Evolutionary conservation across 2,888 invertebrate genomes (phyloP).

Genomic region (Xiphydria camelus): DNA sequence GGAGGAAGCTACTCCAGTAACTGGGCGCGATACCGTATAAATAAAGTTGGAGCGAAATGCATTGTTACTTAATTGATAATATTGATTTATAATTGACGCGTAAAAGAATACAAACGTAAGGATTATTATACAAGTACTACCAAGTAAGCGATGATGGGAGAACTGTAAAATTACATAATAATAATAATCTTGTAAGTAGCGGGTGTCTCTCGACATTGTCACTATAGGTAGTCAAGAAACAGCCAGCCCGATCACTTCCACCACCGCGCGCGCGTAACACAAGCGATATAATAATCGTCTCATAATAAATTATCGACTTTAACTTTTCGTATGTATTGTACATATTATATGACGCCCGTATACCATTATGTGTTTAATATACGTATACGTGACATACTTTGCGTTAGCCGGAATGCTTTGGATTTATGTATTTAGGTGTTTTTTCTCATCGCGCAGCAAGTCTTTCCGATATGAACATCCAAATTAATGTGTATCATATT

Average conservation of each 20-base stretch:
- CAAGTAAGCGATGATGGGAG: background rate
- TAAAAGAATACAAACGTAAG: constrained; percentile 22
- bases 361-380: constrained; percentile 5
- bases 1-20: constrained; percentile 8
- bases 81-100: constrained; percentile 23
- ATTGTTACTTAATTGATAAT: constrained; percentile 23
- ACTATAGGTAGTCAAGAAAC: too few relatives aligned
- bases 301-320: constrained; percentile 5
- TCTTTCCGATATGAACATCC: too few relatives aligned
- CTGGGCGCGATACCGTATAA: constrained; percentile 24
- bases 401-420: background rate
- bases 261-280: constrained; percentile 1
- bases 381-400: background rate
- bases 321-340: background rate
- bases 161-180: constrained; percentile 25
- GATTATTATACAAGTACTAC: constrained; percentile 21
- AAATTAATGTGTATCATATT: too few relatives aligned
- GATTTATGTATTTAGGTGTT: background rate
- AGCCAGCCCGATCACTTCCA: background rate
- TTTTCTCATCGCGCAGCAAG: too few relatives aligned
- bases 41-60: constrained; percentile 18
- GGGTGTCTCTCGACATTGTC: constrained; percentile 21
- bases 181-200: constrained; percentile 22
- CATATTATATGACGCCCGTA: constrained; percentile 2
- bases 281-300: constrained; percentile 9